phyloP scores from a whole-genome alignment of 2,797 vertebrate species.

The Argya squamiceps region DNA sequence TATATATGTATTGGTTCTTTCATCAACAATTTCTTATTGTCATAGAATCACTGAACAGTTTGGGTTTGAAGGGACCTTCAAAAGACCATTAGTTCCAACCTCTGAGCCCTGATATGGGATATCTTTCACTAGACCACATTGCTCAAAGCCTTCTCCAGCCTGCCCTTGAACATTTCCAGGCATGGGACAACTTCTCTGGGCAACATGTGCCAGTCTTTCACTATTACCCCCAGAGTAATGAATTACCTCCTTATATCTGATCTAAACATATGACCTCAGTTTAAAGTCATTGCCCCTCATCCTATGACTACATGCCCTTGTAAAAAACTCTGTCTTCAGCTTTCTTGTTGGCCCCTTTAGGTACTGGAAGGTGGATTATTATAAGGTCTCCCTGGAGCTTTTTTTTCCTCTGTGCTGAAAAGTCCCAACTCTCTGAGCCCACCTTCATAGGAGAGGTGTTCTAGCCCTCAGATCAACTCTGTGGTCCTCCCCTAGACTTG shows the following conservation, averaged over 20 bases:
- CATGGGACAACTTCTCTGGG: not conserved
- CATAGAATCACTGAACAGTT: not conserved
- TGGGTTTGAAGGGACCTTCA: not conserved
- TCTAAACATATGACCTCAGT: not conserved
- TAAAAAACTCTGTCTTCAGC: not conserved
- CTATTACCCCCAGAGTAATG: accelerated
- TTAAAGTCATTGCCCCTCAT: not conserved
- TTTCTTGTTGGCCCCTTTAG: not conserved
- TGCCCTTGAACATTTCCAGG: not conserved
- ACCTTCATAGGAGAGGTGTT: not conserved
- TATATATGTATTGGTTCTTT: not conserved
- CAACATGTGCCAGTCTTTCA: not conserved
- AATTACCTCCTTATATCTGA: not conserved
- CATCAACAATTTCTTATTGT: not conserved
- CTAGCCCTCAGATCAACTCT: not conserved
- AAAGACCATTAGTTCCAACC: not conserved
- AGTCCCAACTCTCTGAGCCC: not conserved
- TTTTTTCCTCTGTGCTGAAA: not conserved
- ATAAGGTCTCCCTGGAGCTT: not conserved
- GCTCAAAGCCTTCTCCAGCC: not conserved
- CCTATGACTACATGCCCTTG: not conserved
- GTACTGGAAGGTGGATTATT: not conserved
- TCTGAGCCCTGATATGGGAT: not conserved
- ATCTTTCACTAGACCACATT: not conserved
- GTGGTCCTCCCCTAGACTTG: accelerated